Base-by-base conservation (phyloP, 2,113 vertebrate species). In the Pteronura brasiliensis region DNA sequence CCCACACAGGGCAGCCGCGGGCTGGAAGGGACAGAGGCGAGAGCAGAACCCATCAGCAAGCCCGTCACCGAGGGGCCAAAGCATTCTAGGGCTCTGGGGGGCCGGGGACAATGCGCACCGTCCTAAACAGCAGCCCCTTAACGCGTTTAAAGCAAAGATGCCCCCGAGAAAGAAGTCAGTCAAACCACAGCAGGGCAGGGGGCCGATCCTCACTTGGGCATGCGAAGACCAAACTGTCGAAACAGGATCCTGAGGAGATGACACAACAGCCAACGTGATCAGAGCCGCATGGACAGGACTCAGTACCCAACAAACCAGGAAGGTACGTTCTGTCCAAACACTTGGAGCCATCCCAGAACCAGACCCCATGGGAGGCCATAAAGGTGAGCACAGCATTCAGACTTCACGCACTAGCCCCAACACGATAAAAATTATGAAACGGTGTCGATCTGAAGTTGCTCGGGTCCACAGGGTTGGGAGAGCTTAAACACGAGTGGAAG, bases 241-340 rank as follows among this genome's bases (percentile, higher is more conserved):
- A 72, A 34, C 8, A 13, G 7, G n/a, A 4, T 47, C 84, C 17
- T 5, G 3, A 71, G 67, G 82, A 61, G 36, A 2, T 15, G 18
- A 61, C 4, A 1, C 49, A 17, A 18, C 18, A 9, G 21, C 67
- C 5, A 80, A 72, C 2, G 2, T 2, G 14, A 44, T n/a, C n/a
- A 55, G 23, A 20, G 6, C 9, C 4, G 10, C 1, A 12, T 0
- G 0, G 4, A 13, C 6, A 6, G 29, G 49, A 36, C 25, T 55
- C 0, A 1, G 20, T 27, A 39, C 61, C 59, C 39, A 36, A 10
- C n/a, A 44, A 23, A 31, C 5, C 8, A 34, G 34, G 36, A 69
- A n/a, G 5, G 17, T 29, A 27, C 10, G 1, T 57, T 52, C 34
- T 57, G 44, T 34, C 29, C 55, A 21, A 39, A 55, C 42, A 17